Base-by-base conservation (phyloP, 2,888 invertebrate species). In the Congeria kusceri region DNA sequence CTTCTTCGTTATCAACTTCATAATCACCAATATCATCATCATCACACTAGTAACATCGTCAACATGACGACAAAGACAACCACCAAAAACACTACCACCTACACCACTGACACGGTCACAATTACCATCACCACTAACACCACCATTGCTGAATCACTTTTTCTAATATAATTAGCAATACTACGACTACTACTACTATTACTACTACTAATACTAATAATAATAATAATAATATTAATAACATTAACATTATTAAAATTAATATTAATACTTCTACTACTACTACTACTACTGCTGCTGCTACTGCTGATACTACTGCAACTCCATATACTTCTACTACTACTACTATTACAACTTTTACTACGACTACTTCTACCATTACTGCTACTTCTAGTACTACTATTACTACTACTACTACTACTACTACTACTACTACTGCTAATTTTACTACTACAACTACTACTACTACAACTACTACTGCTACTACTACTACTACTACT, bases 221-320 rank as follows among this genome's bases (percentile, higher is more conserved):
- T 49, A 49, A 4, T 49, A 20, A 4, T 49, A 49, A 4, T 49
- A 20, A 4, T 49, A 49, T 15, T 49, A 20, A 4, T 49, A 49
- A 4, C 15, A 20, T 15, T 49, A 27, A 28, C 29, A 32, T 11
- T 32, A 32, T 32, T 32, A 32, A 4, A 7, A 32, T 11, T 32
- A 32, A 4, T 32, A 32, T 11, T 32, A 32, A 4, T 32, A 32
- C 32, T 32, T 7, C 32, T 64, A 64, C 23, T 64, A 64, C 32
- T 49, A 47, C 61, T 64, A 64, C 61, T 64, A 64, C 61, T 64
- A 71, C 61, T 65, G 44, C 44, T 66, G n/a, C 53, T 61, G 29
- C 53, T 58, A 62, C 62, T 62, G 29, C 62, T 39, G n/a, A 28
- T 29, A 39, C 32, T 15, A 28, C 62, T 15, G 29, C 28, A 3